phyloP scores from a whole-genome alignment of 2,113 vertebrate species.

The Colistium nudipinnis region DNA sequence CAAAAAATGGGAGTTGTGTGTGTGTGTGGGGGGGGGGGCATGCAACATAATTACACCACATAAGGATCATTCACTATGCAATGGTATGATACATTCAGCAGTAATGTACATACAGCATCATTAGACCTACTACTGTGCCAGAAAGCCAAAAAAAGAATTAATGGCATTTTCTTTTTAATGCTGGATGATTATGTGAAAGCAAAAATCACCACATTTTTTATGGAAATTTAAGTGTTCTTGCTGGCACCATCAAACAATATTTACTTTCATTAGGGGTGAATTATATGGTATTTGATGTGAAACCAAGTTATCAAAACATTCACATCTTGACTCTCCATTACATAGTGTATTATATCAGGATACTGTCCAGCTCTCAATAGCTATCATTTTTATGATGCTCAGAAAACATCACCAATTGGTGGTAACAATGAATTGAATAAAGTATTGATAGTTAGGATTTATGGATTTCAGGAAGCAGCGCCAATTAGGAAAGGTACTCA shows the following conservation, averaged over 20 bases:
- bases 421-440: no score
- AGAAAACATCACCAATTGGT: no score
- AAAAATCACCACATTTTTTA: neutral
- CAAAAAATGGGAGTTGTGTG: no score
- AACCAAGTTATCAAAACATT: neutral
- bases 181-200: neutral
- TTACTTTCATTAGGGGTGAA: neutral
- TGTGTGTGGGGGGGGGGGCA: neutral
- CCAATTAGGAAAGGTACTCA: neutral
- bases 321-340: neutral
- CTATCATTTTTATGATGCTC: neutral
- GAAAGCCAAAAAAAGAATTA: neutral
- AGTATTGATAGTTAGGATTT: no score
- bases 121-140: neutral
- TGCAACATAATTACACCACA: constrained; percentile 32
- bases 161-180: neutral
- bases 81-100: constrained; percentile 22
- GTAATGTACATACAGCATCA: constrained; percentile 27
- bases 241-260: neutral
- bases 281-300: neutral
- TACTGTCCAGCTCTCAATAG: neutral
- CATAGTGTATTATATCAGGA: neutral
- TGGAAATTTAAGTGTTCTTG: neutral
- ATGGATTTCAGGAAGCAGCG: no score
- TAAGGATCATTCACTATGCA: constrained; percentile 25